Conservation (phyloP, 1,140 invertebrate genomes). For the Plectrocnemia conspersa region DNA sequence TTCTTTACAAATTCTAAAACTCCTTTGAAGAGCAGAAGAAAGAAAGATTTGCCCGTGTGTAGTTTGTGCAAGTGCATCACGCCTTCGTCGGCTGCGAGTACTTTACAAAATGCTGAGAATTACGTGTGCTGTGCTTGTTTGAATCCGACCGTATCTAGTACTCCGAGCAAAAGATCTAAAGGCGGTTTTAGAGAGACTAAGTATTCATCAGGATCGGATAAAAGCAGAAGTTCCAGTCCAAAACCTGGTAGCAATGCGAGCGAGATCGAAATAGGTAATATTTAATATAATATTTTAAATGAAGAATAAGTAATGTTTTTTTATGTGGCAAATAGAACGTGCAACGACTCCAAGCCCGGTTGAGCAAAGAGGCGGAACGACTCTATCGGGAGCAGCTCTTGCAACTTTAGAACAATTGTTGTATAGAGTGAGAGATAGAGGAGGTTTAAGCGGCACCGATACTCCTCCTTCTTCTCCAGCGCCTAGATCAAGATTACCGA, state of each 20-base stretch:
- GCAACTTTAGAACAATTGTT: slow-evolving; percentile 55
- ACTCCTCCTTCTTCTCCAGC: slow-evolving; percentile 55
- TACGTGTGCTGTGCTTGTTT: slow-evolving; percentile 31
- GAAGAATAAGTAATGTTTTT: background rate
- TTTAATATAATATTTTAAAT: background rate
- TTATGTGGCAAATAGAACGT: slow-evolving; percentile 18
- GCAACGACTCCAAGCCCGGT: slow-evolving; percentile 29
- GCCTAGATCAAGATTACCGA: slow-evolving; percentile 54
- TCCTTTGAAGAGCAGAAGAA: slow-evolving; percentile 40
- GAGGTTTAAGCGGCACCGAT: slow-evolving; percentile 20
- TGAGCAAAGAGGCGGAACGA: slow-evolving; percentile 22
- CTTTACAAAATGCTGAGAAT: slow-evolving; percentile 8
- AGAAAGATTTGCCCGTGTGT: slow-evolving; percentile 41
- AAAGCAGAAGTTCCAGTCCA: slow-evolving; percentile 29
- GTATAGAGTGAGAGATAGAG: slow-evolving; percentile 48
- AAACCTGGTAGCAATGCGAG: slow-evolving; percentile 16
- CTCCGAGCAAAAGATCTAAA: slow-evolving; percentile 30
- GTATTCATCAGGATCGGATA: slow-evolving; percentile 29
- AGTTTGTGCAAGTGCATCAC: slow-evolving; percentile 38
- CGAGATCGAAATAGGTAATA: slow-evolving; percentile 33
- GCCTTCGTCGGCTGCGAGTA: slow-evolving; percentile 22
- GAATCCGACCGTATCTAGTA: slow-evolving; percentile 20
- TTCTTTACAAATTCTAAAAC: slow-evolving; percentile 42
- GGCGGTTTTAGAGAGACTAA: slow-evolving; percentile 24
- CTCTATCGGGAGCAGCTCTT: slow-evolving; percentile 41